Percentiles rank a stretch among this genome's conserved stretches.
Conservation (phyloP, 2,888 invertebrate genomes). For the Cryptus viduatorius region DNA sequence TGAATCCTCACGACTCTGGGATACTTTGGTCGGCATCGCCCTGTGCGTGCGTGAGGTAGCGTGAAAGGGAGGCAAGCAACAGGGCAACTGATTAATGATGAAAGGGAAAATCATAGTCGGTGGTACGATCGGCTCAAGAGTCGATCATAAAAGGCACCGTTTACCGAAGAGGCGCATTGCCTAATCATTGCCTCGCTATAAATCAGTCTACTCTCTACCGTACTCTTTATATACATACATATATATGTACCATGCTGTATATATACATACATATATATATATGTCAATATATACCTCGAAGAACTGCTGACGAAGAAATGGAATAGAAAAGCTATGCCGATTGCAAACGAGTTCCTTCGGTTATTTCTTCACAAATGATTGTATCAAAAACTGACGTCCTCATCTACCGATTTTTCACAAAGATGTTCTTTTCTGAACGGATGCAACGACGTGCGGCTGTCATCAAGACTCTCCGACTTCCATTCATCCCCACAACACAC, state of each 20-base stretch:
- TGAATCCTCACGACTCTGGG: constrained; percentile 55
- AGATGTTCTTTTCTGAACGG: not conserved
- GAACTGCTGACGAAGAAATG: constrained; percentile 44
- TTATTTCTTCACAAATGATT: constrained; percentile 23
- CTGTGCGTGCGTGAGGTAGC: constrained; percentile 69
- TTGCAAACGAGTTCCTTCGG: constrained; percentile 23
- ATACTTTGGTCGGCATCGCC: constrained; percentile 30
- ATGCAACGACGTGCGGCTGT: not conserved
- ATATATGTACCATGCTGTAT: not conserved
- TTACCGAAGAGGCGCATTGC: constrained; percentile 81
- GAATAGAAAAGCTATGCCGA: constrained; percentile 10
- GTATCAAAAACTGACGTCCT: constrained; percentile 44
- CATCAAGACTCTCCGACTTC: constrained; percentile 13
- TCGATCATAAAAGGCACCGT: constrained; percentile 81
- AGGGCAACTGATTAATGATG: constrained; percentile 80
- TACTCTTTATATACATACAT: constrained; percentile 27
- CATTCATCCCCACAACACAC: constrained; percentile 19
- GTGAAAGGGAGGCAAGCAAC: constrained; percentile 72
- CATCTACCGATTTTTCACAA: constrained; percentile 31
- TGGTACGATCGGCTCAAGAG: constrained; percentile 74
- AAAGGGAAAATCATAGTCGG: constrained; percentile 76
- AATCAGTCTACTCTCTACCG: constrained; percentile 79
- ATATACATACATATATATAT: not conserved
- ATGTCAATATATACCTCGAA: constrained; percentile 4
- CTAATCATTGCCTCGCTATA: constrained; percentile 83